Base-by-base conservation (phyloP, 2,113 vertebrate genomes). In the Oenanthe oenanthe region DNA sequence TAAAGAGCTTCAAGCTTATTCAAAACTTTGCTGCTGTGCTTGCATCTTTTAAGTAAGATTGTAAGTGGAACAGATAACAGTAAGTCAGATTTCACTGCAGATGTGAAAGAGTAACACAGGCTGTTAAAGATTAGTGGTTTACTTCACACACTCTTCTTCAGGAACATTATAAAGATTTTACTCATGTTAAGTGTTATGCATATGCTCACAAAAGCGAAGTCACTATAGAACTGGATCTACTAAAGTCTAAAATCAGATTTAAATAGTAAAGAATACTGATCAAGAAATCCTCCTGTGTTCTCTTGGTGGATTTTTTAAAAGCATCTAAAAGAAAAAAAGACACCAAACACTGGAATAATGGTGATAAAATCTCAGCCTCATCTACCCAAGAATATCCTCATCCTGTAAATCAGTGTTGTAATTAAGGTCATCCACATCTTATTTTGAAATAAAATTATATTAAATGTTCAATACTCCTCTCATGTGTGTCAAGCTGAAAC, bases 71-170 rank as follows among this genome's bases (percentile, higher is more conserved):
- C n/a, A 62, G 63, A 4, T 38, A 60, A 60, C 13, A 51, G 4
- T 36, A 61, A 68, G 20, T 57, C 74, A 93, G 20, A 43, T 50
- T 89, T 81, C 36, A 68, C n/a, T 91, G n/a, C 63, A 70, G 38
- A 72, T 68, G 26, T 73, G 67, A 85, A 65, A 75, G n/a, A 32
- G 25, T 60, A 73, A 88, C 9, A 54, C 8, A 12, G 18, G 31
- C 71, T 77, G 40, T 88, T 95, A 91, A 47, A 47, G 60, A 84
- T 92, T 91, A 91, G 79, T 75, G 36, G 74, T 26, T 88, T 50
- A 72, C 7, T 85, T 66, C 18, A 88, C 85, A 51, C 47, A 62
- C 32, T 85, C 29, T 53, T 92, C 42, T 73, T 86, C 6, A 70
- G n/a, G 53, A 91, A 71, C 7, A 45, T 48, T 34, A 61, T 13